Evolutionary conservation across 2,888 invertebrate species (phyloP).

Genomic region (Apamea crenata): DNA sequence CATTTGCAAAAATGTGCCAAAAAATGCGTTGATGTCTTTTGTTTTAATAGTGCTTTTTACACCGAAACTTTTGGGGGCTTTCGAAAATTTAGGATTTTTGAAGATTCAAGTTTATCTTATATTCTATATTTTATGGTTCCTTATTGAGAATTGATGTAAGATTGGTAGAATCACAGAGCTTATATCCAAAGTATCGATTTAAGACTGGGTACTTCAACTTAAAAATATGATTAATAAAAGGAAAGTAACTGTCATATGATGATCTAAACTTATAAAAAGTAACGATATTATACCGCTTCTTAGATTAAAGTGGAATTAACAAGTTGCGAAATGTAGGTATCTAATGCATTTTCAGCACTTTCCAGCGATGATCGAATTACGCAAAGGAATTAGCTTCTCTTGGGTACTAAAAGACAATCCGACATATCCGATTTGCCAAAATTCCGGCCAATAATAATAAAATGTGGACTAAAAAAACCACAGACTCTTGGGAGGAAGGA

Average conservation of each 20-base stretch:
- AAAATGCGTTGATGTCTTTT: slow-evolving; percentile 75
- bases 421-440: background rate
- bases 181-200: background rate
- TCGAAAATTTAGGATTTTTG: slow-evolving; percentile 2
- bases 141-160: background rate
- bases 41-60: slow-evolving; percentile 45
- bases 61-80: slow-evolving; percentile 21
- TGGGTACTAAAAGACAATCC: background rate
- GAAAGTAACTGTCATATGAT: background rate
- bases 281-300: background rate
- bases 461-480: background rate
- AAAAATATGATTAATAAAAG: background rate
- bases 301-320: background rate
- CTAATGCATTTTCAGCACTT: background rate
- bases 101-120: background rate
- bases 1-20: slow-evolving; percentile 7
- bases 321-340: background rate
- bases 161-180: background rate
- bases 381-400: too few species aligned
- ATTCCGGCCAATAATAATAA: background rate
- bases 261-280: background rate
- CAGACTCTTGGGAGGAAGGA: too few species aligned
- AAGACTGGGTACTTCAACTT: background rate
- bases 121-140: background rate
- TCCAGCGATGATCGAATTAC: background rate